Base-by-base conservation (phyloP, 2,797 vertebrate species). In the Darevskia mixta region DNA sequence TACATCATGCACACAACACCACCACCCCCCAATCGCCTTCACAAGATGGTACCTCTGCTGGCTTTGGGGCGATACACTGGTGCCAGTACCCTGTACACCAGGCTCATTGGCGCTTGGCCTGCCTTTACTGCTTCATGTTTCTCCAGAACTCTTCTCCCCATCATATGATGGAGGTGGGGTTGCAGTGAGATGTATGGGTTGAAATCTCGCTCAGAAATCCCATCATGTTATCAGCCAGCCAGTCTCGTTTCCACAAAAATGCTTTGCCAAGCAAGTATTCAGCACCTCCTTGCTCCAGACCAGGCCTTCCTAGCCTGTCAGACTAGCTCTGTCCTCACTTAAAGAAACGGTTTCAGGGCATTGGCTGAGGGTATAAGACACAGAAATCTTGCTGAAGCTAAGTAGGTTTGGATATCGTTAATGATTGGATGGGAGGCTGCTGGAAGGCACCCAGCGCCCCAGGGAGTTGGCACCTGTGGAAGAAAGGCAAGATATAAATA, bases 251-350 rank as follows among this genome's bases (percentile, higher is more conserved):
- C 72, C 35, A 41, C 72, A 38, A 41, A 23, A 75, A 75, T 66
- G 18, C 11, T 90, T 35, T 90, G 35, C 6, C 4, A 82, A 79
- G 75, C 32, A 83, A 72, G n/a, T 32, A 35, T 72, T 72, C n/a
- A 15, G 4, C 32, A 18, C 32, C 18, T 17, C 20, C 6, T 35
- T 32, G 32, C 78, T 83, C 90, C 92, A 92, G 85, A 75, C 86
- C 55, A 23, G 81, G 38, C 3, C 0, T 38, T 91, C 69, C 72
- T 10, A 72, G 29, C n/a, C n/a, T 35, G 29, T 27, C n/a, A 35
- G 25, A n/a, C 13, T 72, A 35, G 71, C 32, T 18, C 35, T 1
- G 35, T 72, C 69, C 69, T 72, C n/a, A 35, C n/a, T 32, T 35
- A n/a, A 72, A 17, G n/a, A 32, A 3, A 15, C 18, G n/a, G 69